Percentiles rank a stretch among this genome's conserved stretches.
These are phyloP conservation scores for Caenorhabditis brenneri DNA, from an alignment of 1,140 invertebrate species.

Conservation along the genomic window DNA sequence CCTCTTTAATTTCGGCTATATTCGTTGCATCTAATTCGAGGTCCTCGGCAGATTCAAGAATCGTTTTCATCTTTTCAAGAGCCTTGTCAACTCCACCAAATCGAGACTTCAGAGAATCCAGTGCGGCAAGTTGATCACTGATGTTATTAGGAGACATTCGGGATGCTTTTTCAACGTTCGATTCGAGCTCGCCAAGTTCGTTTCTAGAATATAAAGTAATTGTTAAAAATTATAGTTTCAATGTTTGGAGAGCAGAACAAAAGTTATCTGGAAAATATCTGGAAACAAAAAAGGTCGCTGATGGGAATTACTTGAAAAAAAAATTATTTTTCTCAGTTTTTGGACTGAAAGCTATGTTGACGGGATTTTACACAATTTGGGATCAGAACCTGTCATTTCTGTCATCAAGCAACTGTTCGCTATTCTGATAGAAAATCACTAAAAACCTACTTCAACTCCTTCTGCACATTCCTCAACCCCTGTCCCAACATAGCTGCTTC, in stretches of 20 bases:
- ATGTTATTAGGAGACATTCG: constrained; percentile 6
- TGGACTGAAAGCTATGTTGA: too few relatives aligned
- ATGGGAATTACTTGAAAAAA: too few relatives aligned
- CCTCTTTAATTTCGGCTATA: constrained; percentile 42
- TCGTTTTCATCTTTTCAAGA: constrained; percentile 72
- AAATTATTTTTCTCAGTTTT: too few relatives aligned
- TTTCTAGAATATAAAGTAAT: not conserved
- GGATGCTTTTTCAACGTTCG: constrained; percentile 21
- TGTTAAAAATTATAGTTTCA: not conserved
- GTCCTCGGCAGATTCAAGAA: constrained; percentile 70
- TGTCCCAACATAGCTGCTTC: constrained; percentile 13
- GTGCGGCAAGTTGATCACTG: constrained; percentile 26
- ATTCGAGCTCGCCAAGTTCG: constrained; percentile 45
- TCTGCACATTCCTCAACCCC: constrained; percentile 45
- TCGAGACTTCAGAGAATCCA: not conserved
- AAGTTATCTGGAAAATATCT: too few relatives aligned
- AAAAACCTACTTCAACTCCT: constrained; percentile 31
- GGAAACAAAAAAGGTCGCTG: too few relatives aligned
- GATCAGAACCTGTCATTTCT: too few relatives aligned
- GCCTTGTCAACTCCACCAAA: not conserved
- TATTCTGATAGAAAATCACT: not conserved
- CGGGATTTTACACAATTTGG: too few relatives aligned
- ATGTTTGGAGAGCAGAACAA: too few relatives aligned
- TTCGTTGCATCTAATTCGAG: constrained; percentile 47
- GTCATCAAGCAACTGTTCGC: too few relatives aligned